Percentiles rank a stretch among this genome's conserved stretches.
These are phyloP conservation scores for Diploptera punctata DNA, from an alignment of 2,888 invertebrate species.

Conservation along the genomic window DNA sequence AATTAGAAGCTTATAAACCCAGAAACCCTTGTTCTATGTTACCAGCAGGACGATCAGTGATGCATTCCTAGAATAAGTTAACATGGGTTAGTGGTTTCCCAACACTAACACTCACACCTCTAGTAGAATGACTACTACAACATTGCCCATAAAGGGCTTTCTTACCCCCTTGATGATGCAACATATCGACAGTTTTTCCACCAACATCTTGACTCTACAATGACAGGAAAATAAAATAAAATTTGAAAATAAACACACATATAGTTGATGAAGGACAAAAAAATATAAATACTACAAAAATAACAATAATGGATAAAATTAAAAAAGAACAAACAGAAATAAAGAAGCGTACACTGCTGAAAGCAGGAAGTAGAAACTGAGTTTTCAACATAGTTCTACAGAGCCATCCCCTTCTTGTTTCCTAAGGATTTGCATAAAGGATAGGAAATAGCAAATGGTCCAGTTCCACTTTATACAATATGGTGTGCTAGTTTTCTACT, in stretches of 20 bases:
- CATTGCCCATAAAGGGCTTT: conserved; percentile 49
- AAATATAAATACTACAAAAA: conserved; percentile 40
- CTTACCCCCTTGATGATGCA: conserved; percentile 96
- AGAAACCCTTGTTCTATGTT: conserved; percentile 10
- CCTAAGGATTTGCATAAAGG: conserved; percentile 17
- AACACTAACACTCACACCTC: conserved; percentile 35
- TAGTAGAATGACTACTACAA: conserved; percentile 34
- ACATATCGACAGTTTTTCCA: conserved; percentile 86
- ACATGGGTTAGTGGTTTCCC: conserved; percentile 40
- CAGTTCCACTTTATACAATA: background rate
- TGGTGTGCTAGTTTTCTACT: no score
- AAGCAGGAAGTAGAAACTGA: conserved; percentile 43
- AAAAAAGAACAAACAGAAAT: conserved; percentile 41
- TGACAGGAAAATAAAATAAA: conserved; percentile 46
- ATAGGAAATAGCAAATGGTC: background rate
- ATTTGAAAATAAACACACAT: conserved; percentile 36
- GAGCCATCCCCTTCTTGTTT: conserved; percentile 36
- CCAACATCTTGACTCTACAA: conserved; percentile 91
- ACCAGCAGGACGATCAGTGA: conserved; percentile 2
- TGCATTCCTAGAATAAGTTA: conserved; percentile 41
- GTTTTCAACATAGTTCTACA: conserved; percentile 37
- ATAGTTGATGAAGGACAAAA: conserved; percentile 31
- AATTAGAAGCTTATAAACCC: conserved; percentile 26
- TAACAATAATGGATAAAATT: conserved; percentile 32
- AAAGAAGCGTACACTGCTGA: conserved; percentile 44